These are phyloP conservation scores for Diogma glabrata DNA, from an alignment of 2,888 invertebrate species.

Conservation along the genomic window DNA sequence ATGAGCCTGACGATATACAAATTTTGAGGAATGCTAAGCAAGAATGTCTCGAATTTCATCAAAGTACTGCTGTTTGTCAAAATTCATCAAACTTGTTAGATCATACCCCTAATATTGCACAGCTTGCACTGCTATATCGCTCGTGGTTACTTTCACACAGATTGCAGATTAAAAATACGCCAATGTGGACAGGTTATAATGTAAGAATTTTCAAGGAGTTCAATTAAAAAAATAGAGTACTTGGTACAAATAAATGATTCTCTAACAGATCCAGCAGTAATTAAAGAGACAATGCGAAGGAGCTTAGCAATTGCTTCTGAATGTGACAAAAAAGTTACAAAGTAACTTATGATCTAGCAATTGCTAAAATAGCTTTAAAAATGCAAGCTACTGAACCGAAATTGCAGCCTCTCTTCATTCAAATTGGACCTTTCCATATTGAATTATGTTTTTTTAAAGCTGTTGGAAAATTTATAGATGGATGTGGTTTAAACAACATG, in stretches of 20 bases:
- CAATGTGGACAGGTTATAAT: not conserved
- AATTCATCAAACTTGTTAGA: not conserved
- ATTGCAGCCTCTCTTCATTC: not conserved
- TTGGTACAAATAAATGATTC: not conserved
- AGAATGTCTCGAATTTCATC: not conserved
- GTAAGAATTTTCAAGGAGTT: not conserved
- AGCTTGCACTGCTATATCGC: not conserved
- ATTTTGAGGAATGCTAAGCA: not conserved
- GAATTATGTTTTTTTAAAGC: not conserved
- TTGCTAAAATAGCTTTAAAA: not conserved
- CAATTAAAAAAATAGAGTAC: not conserved
- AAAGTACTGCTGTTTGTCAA: not conserved
- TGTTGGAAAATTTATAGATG: too few relatives aligned
- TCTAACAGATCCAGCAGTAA: not conserved
- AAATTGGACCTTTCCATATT: not conserved
- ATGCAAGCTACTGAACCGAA: not conserved
- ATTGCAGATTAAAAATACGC: not conserved
- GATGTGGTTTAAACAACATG: not conserved
- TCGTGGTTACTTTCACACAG: not conserved
- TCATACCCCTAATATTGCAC: not conserved
- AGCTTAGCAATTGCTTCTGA: not conserved
- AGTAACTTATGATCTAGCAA: not conserved
- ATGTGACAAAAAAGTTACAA: not conserved
- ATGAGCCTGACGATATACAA: not conserved
- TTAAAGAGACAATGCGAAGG: not conserved